phyloP scores from a whole-genome alignment of 2,888 invertebrate species.

The Microctonus aethiopoides region DNA sequence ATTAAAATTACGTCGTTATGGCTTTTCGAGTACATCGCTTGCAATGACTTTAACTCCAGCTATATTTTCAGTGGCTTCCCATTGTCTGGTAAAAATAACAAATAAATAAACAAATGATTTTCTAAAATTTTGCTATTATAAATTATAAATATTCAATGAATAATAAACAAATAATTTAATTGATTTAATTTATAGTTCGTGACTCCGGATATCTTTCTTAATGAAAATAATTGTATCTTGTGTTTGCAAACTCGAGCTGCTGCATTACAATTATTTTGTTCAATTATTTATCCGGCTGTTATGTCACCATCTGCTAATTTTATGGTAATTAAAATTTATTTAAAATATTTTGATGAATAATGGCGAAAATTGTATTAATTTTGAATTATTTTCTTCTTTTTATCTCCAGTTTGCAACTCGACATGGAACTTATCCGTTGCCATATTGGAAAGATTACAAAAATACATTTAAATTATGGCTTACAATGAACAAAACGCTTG shows the following conservation, averaged over 20 bases:
- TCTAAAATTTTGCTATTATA: too few relatives aligned
- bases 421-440: conserved; percentile 74
- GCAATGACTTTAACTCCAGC: conserved; percentile 74
- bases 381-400: conserved; percentile 38
- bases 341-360: background rate
- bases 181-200: conserved; percentile 68
- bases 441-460: conserved; percentile 72
- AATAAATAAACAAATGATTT: too few relatives aligned
- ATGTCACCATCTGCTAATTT: conserved; percentile 73
- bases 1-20: conserved; percentile 72
- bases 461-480: conserved; percentile 70
- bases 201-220: conserved; percentile 71
- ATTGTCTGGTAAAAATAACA: conserved; percentile 69
- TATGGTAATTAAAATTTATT: conserved; percentile 68
- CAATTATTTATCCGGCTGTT: conserved; percentile 73
- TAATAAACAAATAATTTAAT: too few relatives aligned
- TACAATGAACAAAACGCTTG: conserved; percentile 71
- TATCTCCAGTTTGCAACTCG: conserved; percentile 72
- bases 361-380: background rate
- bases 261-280: conserved; percentile 69
- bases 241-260: conserved; percentile 75
- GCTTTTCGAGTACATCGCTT: conserved; percentile 72
- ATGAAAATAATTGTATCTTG: conserved; percentile 72
- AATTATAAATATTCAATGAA: too few relatives aligned
- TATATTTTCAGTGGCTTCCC: conserved; percentile 69